Base-by-base conservation (phyloP, 2,113 vertebrate species). In the Speoplatyrhinus poulsoni region DNA sequence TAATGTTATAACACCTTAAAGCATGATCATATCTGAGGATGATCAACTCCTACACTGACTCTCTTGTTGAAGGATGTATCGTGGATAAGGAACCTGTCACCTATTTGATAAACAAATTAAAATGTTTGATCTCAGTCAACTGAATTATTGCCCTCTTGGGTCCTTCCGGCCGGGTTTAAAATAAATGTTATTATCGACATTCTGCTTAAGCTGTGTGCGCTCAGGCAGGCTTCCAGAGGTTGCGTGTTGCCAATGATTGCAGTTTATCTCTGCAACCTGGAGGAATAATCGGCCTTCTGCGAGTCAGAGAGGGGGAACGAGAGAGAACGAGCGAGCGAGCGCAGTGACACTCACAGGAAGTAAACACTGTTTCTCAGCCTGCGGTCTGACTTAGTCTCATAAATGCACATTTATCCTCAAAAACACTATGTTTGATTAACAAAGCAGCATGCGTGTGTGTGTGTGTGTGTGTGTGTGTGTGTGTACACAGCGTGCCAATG, bases 391-490 rank as follows among this genome's bases (percentile, higher is more conserved):
- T 76, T 55, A 76, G 16, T 74, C 70, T 61, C 49, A 52, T 47
- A 66, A 74, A 65, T 59, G 72, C 33, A 58, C 48, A 69, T 69
- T 69, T 59, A 67, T 71, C 57, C 65, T 81, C 48, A 71, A 69
- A 56, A 75, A 76, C 58, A 64, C 49, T 54, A 41, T 32, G 16
- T 32, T 6, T 73, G 50, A 76, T 47, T 16, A 71, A 53, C 16
- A 33, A 46, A 15, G n/a, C 9, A 26, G 13, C 48, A 6, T 19
- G 3, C 19, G 47, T 63, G 47, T 63, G 6, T 50, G 17, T 63
- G 49, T 48, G 60, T 12, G 15, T 46, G 54, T 36, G 26, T 65
- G 6, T 50, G 17, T 63, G 49, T 48, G 60, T 12, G 15, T 46
- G 54, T 36, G 26, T 65, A 47, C 16, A 36, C 7, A 15, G 65